Conservation (phyloP, 2,113 vertebrate genomes). For the Heterotilapia buettikoferi region DNA sequence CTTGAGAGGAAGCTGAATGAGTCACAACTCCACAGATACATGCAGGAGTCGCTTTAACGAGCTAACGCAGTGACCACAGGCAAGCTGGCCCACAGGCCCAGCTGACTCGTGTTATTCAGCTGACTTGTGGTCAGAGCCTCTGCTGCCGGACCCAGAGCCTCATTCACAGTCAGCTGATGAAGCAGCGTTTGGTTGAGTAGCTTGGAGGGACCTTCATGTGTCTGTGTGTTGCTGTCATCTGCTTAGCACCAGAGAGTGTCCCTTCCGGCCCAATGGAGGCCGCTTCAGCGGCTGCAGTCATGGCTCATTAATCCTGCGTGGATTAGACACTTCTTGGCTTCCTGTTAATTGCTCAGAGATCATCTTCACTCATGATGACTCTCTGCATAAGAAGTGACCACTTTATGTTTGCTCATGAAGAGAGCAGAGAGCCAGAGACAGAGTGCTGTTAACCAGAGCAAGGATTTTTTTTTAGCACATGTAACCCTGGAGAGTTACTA, state of each 20-base stretch:
- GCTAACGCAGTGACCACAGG: not conserved
- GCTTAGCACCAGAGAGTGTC: not conserved
- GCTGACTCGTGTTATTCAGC: not conserved
- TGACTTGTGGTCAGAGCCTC: not conserved
- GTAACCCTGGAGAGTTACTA: not conserved
- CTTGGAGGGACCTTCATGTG: not conserved
- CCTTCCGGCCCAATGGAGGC: not conserved
- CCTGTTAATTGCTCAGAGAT: not conserved
- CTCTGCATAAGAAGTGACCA: not conserved
- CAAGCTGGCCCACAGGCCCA: not conserved
- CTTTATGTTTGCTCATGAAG: not conserved
- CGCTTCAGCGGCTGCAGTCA: not conserved
- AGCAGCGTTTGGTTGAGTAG: not conserved
- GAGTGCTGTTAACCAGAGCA: too few species aligned
- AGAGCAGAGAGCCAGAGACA: not conserved
- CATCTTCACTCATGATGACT: not conserved
- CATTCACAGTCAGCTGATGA: not conserved
- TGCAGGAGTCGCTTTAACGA: not conserved
- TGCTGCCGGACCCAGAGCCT: not conserved
- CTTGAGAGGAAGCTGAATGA: not conserved
- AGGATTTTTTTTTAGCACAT: too few species aligned
- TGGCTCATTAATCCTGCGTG: not conserved
- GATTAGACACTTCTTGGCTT: not conserved
- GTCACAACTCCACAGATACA: not conserved
- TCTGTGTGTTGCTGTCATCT: conserved; percentile 22